A percentile compares a stretch with the other conserved stretches of the same genome.
Evolutionary conservation across 2,888 invertebrate genomes (phyloP).

Genomic region (Drosophila trichaetosa): DNA sequence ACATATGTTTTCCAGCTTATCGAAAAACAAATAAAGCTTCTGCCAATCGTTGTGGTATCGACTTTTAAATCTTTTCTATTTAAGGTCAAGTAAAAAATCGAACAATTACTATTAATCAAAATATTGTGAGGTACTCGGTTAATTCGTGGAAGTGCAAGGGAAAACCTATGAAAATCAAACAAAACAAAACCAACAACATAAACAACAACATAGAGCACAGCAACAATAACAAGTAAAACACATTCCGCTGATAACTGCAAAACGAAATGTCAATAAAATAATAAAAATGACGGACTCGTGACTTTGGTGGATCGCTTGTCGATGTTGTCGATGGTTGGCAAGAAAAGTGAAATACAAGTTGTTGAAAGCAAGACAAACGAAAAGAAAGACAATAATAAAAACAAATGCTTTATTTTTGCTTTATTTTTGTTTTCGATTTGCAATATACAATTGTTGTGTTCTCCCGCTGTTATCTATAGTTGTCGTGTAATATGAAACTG

Average conservation of each 20-base stretch:
- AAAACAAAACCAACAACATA: conserved; percentile 13
- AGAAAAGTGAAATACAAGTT: conserved; percentile 44
- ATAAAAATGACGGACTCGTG: conserved; percentile 80
- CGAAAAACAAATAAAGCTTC: background rate
- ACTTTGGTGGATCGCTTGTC: conserved; percentile 49
- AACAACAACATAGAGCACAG: background rate
- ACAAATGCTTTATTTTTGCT: conserved; percentile 5
- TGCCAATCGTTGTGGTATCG: background rate
- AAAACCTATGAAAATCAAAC: conserved; percentile 13
- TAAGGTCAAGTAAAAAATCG: background rate
- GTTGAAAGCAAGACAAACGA: conserved; percentile 7
- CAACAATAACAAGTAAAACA: conserved; percentile 25
- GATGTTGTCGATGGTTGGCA: conserved; percentile 33
- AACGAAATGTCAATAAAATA: conserved; percentile 73
- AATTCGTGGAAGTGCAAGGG: conserved; percentile 12
- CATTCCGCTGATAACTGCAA: conserved; percentile 63
- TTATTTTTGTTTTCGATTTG: conserved; percentile 38
- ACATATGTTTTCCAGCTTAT: background rate
- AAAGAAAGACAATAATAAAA: conserved; percentile 26
- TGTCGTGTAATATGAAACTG: conserved; percentile 38
- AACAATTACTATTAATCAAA: background rate
- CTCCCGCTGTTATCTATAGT: conserved; percentile 47
- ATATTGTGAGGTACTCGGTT: background rate
- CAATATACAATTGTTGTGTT: conserved; percentile 52
- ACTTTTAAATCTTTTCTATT: background rate